These are phyloP conservation scores for Phalanger gymnotis DNA, from an alignment of 2,797 vertebrate species.

Conservation along the genomic window DNA sequence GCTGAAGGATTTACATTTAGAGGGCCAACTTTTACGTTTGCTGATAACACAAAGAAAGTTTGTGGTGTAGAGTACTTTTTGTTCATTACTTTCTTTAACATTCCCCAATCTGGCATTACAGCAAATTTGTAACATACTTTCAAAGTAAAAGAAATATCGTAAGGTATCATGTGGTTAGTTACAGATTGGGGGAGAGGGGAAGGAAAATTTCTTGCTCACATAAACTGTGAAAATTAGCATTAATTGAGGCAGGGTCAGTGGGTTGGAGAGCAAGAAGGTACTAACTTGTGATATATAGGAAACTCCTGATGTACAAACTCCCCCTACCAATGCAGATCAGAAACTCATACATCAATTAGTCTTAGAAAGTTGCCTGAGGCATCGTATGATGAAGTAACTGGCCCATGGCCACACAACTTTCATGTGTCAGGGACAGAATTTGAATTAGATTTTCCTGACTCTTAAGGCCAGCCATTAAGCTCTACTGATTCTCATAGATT, in stretches of 20 bases:
- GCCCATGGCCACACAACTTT: background rate
- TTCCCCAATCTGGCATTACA: background rate
- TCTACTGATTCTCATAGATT: background rate
- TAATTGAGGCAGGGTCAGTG: background rate
- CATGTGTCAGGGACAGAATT: background rate
- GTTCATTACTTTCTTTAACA: conserved; percentile 55
- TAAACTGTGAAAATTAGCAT: background rate
- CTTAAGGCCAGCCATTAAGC: background rate
- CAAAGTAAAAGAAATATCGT: background rate
- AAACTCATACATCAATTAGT: background rate
- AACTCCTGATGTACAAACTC: background rate
- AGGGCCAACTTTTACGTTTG: conserved; percentile 37
- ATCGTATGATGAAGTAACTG: background rate
- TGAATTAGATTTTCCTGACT: background rate
- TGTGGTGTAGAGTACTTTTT: conserved; percentile 39
- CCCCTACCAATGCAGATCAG: background rate
- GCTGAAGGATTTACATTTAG: conserved; percentile 67
- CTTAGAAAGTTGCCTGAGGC: background rate
- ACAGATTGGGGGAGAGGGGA: background rate
- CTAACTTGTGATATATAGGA: background rate
- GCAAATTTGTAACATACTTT: background rate
- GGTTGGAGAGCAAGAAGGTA: background rate
- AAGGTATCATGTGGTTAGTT: background rate
- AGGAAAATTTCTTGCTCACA: background rate
- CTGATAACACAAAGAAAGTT: conserved; percentile 60